Evolutionary conservation across 2,113 vertebrate genomes (phyloP).

Genomic region (Scalopus aquaticus): DNA sequence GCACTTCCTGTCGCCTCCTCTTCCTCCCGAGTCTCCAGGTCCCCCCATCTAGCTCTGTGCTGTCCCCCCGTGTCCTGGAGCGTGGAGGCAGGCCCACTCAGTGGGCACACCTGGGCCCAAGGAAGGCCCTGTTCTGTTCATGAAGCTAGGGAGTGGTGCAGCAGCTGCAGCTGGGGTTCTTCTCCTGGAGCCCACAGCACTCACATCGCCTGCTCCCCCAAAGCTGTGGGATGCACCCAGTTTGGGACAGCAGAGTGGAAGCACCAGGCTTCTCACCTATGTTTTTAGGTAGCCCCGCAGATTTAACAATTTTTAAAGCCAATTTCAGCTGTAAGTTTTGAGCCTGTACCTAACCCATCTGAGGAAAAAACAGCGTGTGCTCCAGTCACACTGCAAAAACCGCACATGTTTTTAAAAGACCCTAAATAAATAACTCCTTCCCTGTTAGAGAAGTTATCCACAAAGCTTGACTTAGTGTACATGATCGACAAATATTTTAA

Average conservation of each 20-base stretch:
- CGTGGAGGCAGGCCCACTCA: too few relatives aligned
- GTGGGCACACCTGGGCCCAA: too few relatives aligned
- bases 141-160: too few relatives aligned
- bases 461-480: not conserved
- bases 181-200: not conserved
- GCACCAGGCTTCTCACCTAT: too few relatives aligned
- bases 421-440: not conserved
- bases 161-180: not conserved
- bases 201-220: not conserved
- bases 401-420: not conserved
- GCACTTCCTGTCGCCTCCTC: not conserved
- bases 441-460: not conserved
- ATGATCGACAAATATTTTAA: slow-evolving; percentile 14
- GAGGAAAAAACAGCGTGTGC: too few relatives aligned
- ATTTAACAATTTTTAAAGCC: too few relatives aligned
- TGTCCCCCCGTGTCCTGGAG: too few relatives aligned
- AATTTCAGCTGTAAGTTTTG: too few relatives aligned
- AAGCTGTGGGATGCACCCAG: not conserved
- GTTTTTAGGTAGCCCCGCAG: too few relatives aligned
- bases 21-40: not conserved
- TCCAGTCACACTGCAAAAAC: too few relatives aligned
- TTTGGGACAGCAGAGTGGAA: not conserved
- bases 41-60: not conserved
- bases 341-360: too few relatives aligned
- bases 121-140: not conserved